Base-by-base conservation (phyloP, 2,113 vertebrate genomes). In the Myiozetetes cayanensis region DNA sequence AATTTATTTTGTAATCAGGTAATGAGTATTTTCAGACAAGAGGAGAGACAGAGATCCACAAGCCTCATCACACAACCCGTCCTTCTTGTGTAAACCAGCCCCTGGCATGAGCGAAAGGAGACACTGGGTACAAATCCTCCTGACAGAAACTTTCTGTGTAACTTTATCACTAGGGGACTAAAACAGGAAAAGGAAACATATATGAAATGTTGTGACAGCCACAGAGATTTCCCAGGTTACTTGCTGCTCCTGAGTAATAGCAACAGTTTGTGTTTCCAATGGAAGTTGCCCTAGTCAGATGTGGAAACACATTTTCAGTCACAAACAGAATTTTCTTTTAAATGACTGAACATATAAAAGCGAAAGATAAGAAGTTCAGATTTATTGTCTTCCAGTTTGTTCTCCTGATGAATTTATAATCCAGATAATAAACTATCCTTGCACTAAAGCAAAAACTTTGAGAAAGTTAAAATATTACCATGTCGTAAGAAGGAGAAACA, bases 61-160 rank as follows among this genome's bases (percentile, higher is more conserved):
- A 61, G 31, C 14, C 6, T 71, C 56, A n/a, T 39, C 24, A 15
- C 15, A 33, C n/a, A 80, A 84, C 13, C 7, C 27, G 44, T 25
- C 25, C 25, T 41, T 63, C 72, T 62, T 31, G 17, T 46, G 0
- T 24, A 41, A 74, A 30, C 21, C n/a, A 52, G 3, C 15, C 75
- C 31, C 44, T 76, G 1, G 2, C 0, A 1, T 24, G 18, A 52
- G 14, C 1, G 0, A 50, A 84, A 43, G 9, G 28, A 84, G 33
- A 52, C 6, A 14, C 3, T 3, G 0, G 12, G 8, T 49, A 50
- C 12, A 67, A 81, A 37, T 22, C 23, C 23, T 47, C n/a, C 39
- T 12, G 13, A 43, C 9, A 50, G 65, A 89, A 59, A 41, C 31
- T 72, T 74, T 61, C 14, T 33, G 8, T 52, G 35, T 53, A 59